A percentile compares a stretch with the other conserved stretches of the same genome.
These are phyloP conservation scores for Magallana gigas DNA, from an alignment of 1,140 invertebrate genomes.

Conservation along the genomic window DNA sequence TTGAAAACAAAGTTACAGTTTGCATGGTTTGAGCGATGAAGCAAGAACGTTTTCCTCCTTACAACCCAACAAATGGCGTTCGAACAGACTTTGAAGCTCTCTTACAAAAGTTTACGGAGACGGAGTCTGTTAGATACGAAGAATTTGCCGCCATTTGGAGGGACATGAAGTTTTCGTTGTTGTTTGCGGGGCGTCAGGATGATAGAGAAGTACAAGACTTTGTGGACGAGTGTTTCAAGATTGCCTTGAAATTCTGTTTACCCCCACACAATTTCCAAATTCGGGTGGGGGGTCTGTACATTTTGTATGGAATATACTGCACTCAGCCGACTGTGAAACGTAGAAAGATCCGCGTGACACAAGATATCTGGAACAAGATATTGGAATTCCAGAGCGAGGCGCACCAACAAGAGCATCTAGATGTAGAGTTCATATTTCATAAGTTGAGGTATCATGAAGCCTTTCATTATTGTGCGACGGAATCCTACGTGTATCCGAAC, in stretches of 20 bases:
- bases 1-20: not conserved
- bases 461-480: conserved; percentile 58
- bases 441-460: conserved; percentile 58
- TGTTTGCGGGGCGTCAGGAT: conserved; percentile 65
- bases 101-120: conserved; percentile 85
- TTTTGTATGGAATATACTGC: conserved; percentile 61
- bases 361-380: conserved; percentile 53
- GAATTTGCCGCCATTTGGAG: conserved; percentile 69
- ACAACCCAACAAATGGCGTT: conserved; percentile 65
- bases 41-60: not conserved
- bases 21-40: not conserved
- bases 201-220: conserved; percentile 66
- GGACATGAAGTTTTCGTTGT: conserved; percentile 64
- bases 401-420: conserved; percentile 58
- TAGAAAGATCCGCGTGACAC: conserved; percentile 60
- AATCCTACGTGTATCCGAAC: not conserved
- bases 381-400: conserved; percentile 59
- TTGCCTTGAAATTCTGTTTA: conserved; percentile 59
- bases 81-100: conserved; percentile 66
- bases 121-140: conserved; percentile 67
- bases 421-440: conserved; percentile 63
- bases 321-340: conserved; percentile 59
- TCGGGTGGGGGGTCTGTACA: conserved; percentile 61
- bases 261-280: conserved; percentile 64
- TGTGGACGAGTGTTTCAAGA: conserved; percentile 52